Base-by-base conservation (phyloP, 2,797 vertebrate species). In the Manis pentadactyla region DNA sequence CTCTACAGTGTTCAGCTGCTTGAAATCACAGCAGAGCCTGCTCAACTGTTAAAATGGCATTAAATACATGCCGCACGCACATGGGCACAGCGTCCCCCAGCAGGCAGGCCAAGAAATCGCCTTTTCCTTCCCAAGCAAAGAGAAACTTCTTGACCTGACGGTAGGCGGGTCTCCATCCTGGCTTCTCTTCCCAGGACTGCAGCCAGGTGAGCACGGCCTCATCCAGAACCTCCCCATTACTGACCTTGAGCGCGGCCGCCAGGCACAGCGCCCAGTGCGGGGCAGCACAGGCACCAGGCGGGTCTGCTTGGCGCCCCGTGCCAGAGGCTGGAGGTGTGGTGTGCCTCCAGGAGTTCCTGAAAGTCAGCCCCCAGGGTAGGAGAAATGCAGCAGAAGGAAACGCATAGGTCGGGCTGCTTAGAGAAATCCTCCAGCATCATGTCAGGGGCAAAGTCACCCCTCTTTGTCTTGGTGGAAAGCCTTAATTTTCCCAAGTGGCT, bases 31-130 rank as follows among this genome's bases (percentile, higher is more conserved):
- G 0, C 83, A 49, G 86, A 71, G 73, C 66, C 85, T 0, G 0
- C 51, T 96, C 55, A 25, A 4, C 90, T 68, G 78, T 55, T 73
- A 69, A 93, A 86, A 86, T 18, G 55, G 61, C 68, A 64, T 85
- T 68, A 73, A 8, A 51, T 90, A 63, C 90, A 90, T 83, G 63
- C 71, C 64, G 13, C 23, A 42, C 21, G 13, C 23, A 42, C 21
- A 15, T 42, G 21, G 68, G 63, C 55, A 23, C 87, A 42, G 14
- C 1, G 64, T 2, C 66, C 34, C 85, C 57, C 10, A 11, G 2
- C 31, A 27, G 71, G 19, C 34, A 42, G n/a, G 49, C 0, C 0
- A 21, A 79, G 53, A 74, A 63, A 85, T 73, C 66, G 68, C 63
- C 55, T 82, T 1, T 0, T 61, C 57, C 66, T 71, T 59, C 18